Evolutionary conservation across 1,140 invertebrate species (phyloP), one percentile per base, ranked within the genome.

Genomic region (Trichonephila inaurata): DNA sequence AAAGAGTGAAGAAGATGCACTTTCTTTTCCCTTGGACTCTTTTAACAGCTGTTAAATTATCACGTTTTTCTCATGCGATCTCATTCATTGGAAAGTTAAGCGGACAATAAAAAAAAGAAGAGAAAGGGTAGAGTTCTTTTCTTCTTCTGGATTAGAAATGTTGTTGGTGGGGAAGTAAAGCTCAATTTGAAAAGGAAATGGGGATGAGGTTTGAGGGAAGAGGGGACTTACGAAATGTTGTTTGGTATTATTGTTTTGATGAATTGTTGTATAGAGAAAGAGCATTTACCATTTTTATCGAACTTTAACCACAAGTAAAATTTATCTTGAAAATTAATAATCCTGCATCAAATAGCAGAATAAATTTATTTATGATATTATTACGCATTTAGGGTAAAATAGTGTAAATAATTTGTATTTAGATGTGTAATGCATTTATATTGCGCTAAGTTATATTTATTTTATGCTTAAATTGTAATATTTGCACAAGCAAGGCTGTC

Each of bases 31-130:
- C 21, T 85, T 60, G 82, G 82, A 58, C 44, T 85, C 44, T 58
- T 60, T 85, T 85, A 85, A 61, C 82, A 85, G 82, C 51, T 85
- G 82, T 44, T 85, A 60, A 60, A 85, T 85, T 51, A 85, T 85
- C 51, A 24, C 82, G 82, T 61, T 85, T 85, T 85, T 85, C 82
- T 85, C 82, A 85, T 19, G n/a, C 69, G 24, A 77, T 77, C 69
- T 77, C 69, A 77, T 77, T 77, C 69, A 77, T 77, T 77, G 69
- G 24, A 16, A 77, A 77, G 69, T 77, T 77, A 77, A 77, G 24
- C 64, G 24, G 64, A 69, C 64, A 69, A 24, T 24, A 69, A 24
- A 69, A 69, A 24, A n/a, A 21, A 21, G 64, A 28, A 28, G 21
- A 12, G 7, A 24, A 8, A 21, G 64, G 24, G 21, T 51, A 51